Conservation (phyloP, 1,140 invertebrate genomes). For the Drosophila kurseongensis region DNA sequence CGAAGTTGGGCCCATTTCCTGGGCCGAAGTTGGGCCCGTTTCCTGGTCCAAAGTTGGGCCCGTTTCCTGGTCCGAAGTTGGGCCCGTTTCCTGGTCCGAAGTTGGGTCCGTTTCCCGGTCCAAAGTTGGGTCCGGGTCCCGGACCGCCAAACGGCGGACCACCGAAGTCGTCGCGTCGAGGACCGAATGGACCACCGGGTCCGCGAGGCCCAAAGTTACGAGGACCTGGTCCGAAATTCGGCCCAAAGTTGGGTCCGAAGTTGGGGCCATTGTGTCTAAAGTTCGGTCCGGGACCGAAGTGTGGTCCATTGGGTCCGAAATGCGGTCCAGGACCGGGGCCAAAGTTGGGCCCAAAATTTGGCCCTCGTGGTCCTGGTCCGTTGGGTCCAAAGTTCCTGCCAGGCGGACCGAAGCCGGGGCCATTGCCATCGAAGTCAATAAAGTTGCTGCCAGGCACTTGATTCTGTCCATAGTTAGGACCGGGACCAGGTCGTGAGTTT, state of each 20-base stretch:
- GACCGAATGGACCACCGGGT: conserved; percentile 38
- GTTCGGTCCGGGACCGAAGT: conserved; percentile 22
- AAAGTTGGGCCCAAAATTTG: conserved; percentile 23
- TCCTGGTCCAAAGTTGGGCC: conserved; percentile 39
- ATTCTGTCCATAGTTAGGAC: conserved; percentile 14
- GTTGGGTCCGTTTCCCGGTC: conserved; percentile 6
- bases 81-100: conserved; percentile 27
- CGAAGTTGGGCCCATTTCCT: conserved; percentile 21
- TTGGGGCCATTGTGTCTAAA: conserved; percentile 19
- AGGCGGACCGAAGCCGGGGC: conserved; percentile 16
- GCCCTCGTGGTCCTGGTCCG: conserved; percentile 14
- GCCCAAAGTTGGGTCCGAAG: conserved; percentile 38
- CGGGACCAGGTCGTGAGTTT: conserved; percentile 11
- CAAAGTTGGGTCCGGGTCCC: conserved; percentile 18
- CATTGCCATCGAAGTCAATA: conserved; percentile 29
- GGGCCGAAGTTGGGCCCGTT: background rate
- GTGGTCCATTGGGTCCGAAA: conserved; percentile 35
- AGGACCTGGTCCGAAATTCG: conserved; percentile 22
- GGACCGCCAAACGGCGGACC: conserved; percentile 27
- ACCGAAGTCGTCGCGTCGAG: conserved; percentile 42
- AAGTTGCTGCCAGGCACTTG: conserved; percentile 22
- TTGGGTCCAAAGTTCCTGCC: conserved; percentile 34
- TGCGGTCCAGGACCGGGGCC: conserved; percentile 23
- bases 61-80: background rate
- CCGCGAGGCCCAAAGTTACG: conserved; percentile 9